Evolutionary conservation across 2,113 vertebrate species (phyloP), one percentile per base, ranked within the genome.

Genomic region (Microcebus tavaratra): DNA sequence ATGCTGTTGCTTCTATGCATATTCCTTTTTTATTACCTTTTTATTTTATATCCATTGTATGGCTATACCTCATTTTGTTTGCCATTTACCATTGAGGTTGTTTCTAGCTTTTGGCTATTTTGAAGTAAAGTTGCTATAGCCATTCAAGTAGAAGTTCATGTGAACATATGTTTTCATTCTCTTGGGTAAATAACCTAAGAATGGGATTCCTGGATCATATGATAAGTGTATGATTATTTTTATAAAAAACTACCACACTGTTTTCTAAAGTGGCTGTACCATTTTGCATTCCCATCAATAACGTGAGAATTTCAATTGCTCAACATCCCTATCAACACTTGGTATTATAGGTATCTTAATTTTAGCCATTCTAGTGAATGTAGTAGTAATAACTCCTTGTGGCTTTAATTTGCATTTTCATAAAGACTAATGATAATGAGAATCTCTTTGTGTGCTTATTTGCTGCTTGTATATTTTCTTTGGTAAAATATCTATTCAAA

Each of bases 111-210:
- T 31, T 70, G 34, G 20, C 36, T 90, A 18, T 87, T 79, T 55
- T 57, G 21, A 87, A 87, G 11, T 78, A 59, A 93, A 87, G 36
- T 83, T 94, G 31, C 39, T 79, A 29, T 55, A 90, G 45, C n/a
- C 18, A 61, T 80, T 95, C 65, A 55, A 79, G 23, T 92, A 53
- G 9, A 91, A 72, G 23, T 91, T 63, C 55, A 0, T 88, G n/a
- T 91, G 82, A 70, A 55, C 25, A 72, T 88, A 25, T 53, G 29
- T 55, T 93, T 96, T 93, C 23, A 93, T 94, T 95, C 63, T 89
- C 25, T 61, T 82, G 57, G 29, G 2, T 81, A 89, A 85, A 34
- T 81, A 61, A 61, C 55, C 12, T 90, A 73, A 88, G n/a, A 94
- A 3, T 95, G 13, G 36, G 23, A 67, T 68, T 95, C 91, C 61